Evolutionary conservation across 2,797 vertebrate genomes (phyloP), one percentile per base, ranked within the genome.

Genomic region (Lepilemur septentrionalis): DNA sequence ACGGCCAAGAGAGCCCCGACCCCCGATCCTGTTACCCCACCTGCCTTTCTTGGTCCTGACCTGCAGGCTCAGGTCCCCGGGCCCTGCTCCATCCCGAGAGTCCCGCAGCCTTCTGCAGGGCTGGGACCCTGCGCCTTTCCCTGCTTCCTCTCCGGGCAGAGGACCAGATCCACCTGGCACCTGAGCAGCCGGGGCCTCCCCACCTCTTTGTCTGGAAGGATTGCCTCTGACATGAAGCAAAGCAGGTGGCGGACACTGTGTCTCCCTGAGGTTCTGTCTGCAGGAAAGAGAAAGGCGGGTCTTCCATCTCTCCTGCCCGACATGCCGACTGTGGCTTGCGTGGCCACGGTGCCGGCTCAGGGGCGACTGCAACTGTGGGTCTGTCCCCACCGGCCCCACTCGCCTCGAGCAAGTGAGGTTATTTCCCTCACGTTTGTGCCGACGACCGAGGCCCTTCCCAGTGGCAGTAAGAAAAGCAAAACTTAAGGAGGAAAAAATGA

Each of bases 371-470:
- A 25, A 57, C 20, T 73, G 4, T 23, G 32, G 20, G 1, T 18
- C 10, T 30, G 7, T 18, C 10, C 23, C 41, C 4, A 2, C 1
- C 0, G 0, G 35, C 11, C 50, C 38, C 0, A 5, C 4, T 12
- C 61, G 3, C 2, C 10, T 14, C 5, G 2, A 3, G 72, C 7
- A 13, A 38, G 10, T 4, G 0, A 4, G 2, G 1, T 17, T 9
- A 30, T 50, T 35, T 35, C 28, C 38, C 52, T 28, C 3, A 14
- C 23, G 1, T 28, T 5, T 12, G 0, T 25, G 3, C 83, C 25
- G 14, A 28, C 9, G 14, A 23, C 41, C n/a, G 2, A 35, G 41
- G 35, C 12, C 75, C 87, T 50, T 32, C 28, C 65, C n/a, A 9
- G 46, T 7, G 52, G 38, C 41, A 55, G 18, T 10, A 46, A 52